Evolutionary conservation across 92 coral and sea anemone genomes (phyloP).

Genomic region (Porites lobata): DNA sequence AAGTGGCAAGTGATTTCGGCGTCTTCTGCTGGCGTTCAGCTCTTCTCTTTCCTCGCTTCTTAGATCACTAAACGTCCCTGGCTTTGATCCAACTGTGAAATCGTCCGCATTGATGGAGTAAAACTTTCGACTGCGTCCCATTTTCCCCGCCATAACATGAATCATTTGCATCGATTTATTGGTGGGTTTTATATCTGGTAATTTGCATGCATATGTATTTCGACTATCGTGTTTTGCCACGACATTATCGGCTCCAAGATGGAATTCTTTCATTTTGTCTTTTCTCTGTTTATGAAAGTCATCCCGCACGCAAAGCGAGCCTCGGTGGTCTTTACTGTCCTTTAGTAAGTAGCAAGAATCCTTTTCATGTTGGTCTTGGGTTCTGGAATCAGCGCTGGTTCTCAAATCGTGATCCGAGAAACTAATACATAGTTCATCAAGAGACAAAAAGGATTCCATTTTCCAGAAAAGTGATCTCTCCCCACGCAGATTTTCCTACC

Average conservation of each 20-base stretch:
- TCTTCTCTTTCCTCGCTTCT: background rate
- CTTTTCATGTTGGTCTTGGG: background rate
- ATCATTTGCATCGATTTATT: background rate
- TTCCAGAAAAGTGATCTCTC: too few species aligned
- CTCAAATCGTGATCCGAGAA: slow-evolving; percentile 3
- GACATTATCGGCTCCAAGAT: background rate
- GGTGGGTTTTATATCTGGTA: slow-evolving; percentile 18
- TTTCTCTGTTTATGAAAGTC: background rate
- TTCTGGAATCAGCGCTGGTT: too few species aligned
- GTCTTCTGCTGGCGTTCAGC: background rate
- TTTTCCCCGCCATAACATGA: background rate
- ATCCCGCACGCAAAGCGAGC: background rate
- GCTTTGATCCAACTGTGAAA: background rate
- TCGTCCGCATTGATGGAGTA: slow-evolving; percentile 17
- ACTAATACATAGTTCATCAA: slow-evolving; percentile 24
- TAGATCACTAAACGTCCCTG: background rate
- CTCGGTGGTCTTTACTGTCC: background rate
- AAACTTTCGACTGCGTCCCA: background rate
- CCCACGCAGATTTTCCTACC: background rate
- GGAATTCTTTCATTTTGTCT: background rate
- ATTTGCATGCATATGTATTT: background rate
- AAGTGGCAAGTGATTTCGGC: background rate
- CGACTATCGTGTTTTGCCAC: background rate
- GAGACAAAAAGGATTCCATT: slow-evolving; percentile 27
- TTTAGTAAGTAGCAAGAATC: background rate